These are phyloP conservation scores for Chascanopsetta lugubris DNA, from an alignment of 2,113 vertebrate genomes.

Conservation along the genomic window DNA sequence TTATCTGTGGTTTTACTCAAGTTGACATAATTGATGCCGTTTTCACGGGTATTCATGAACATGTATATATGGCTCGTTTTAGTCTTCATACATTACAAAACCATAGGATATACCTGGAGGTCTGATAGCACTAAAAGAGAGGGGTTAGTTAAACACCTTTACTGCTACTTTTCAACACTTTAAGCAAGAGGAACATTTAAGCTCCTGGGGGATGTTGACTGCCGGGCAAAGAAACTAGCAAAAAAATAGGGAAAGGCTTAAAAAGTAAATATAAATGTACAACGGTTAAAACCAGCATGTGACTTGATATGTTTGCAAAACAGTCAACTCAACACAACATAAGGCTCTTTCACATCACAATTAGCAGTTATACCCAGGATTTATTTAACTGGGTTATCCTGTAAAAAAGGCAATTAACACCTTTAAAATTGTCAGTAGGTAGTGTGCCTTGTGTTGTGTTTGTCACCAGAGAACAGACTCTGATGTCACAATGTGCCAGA, in stretches of 20 bases:
- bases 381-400: too few relatives aligned
- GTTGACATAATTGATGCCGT: neutral
- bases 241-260: neutral
- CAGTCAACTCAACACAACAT: too few relatives aligned
- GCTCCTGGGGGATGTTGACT: constrained; percentile 8
- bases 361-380: too few relatives aligned
- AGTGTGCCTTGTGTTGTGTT: too few relatives aligned
- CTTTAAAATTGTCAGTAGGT: too few relatives aligned
- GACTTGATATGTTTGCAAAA: too few relatives aligned
- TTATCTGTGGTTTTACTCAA: neutral
- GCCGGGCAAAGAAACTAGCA: neutral
- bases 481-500: too few relatives aligned
- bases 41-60: neutral
- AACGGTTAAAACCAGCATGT: neutral
- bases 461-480: too few relatives aligned
- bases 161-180: neutral
- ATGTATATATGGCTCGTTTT: too few relatives aligned
- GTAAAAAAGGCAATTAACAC: too few relatives aligned
- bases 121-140: constrained; percentile 6
- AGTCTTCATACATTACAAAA: neutral
- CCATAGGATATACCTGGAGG: neutral
- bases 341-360: too few relatives aligned
- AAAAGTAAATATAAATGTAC: neutral
- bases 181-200: neutral
- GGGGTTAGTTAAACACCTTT: neutral